phyloP scores from a whole-genome alignment of 2,797 vertebrate species.

The Myiotriccus ornatus region DNA sequence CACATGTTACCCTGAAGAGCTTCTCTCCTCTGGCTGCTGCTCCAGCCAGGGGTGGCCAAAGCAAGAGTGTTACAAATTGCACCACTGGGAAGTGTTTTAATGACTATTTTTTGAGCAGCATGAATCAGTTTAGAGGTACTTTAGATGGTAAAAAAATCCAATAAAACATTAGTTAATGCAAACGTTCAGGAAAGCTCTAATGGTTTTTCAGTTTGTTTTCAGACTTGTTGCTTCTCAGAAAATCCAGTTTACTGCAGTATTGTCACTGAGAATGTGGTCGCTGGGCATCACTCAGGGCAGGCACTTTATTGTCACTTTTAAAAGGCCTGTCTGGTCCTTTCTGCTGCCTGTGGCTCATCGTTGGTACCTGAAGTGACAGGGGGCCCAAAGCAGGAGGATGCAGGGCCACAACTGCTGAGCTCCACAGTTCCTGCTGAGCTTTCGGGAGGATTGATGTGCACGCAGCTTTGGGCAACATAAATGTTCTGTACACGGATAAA shows the following conservation, averaged over 20 bases:
- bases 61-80: neutral
- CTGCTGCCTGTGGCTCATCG: neutral
- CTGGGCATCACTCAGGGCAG: neutral
- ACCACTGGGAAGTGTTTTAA: neutral
- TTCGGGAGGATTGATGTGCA: neutral
- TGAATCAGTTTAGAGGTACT: neutral
- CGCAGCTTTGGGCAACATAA: neutral
- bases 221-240: neutral
- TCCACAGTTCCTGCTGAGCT: neutral
- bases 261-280: neutral
- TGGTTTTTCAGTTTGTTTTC: neutral
- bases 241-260: neutral
- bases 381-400: neutral
- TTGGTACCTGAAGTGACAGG: neutral
- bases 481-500: neutral
- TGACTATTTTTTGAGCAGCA: neutral
- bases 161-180: neutral
- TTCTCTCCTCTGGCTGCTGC: neutral
- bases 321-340: too few relatives aligned
- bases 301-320: neutral
- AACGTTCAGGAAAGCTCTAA: neutral
- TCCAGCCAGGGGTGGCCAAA: neutral
- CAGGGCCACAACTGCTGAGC: neutral
- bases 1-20: neutral
- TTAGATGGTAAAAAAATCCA: neutral